phyloP scores from a whole-genome alignment of 2,797 vertebrate species.

The Chaenodraco wilsoni region DNA sequence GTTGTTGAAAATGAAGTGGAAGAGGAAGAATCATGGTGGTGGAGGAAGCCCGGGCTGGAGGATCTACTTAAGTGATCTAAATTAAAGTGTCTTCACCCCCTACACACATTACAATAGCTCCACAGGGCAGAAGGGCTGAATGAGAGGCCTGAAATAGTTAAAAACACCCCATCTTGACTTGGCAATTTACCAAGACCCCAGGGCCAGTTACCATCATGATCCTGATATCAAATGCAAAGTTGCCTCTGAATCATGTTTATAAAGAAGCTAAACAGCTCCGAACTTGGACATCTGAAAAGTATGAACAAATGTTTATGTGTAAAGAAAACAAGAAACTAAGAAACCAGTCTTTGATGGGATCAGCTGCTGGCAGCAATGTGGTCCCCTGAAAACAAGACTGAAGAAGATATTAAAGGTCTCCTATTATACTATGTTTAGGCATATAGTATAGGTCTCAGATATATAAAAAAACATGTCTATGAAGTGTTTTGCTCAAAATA shows the following conservation, averaged over 20 bases:
- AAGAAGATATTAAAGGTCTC: not conserved
- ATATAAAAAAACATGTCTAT: too few relatives aligned
- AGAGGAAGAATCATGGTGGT: conserved; percentile 14
- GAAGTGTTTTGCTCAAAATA: too few relatives aligned
- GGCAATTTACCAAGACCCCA: conserved; percentile 26
- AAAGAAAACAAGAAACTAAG: conserved; percentile 42
- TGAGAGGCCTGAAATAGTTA: conserved; percentile 56
- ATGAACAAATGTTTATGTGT: conserved; percentile 45
- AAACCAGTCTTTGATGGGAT: conserved; percentile 30
- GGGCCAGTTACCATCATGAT: not conserved
- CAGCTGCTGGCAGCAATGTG: not conserved
- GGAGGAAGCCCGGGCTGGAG: conserved; percentile 15
- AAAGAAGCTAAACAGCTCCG: conserved; percentile 30
- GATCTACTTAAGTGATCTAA: conserved; percentile 31
- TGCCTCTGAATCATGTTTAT: conserved; percentile 29
- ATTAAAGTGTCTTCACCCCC: conserved; percentile 38
- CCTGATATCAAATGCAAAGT: conserved; percentile 33
- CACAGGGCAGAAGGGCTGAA: conserved; percentile 26
- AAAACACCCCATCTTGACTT: conserved; percentile 53
- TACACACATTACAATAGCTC: conserved; percentile 30
- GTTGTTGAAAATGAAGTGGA: not conserved
- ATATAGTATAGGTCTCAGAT: too few relatives aligned
- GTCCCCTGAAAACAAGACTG: not conserved
- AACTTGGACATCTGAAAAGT: conserved; percentile 19
- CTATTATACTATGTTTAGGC: too few relatives aligned